Conservation (phyloP, 2,797 vertebrate genomes). For the Syndactyla subalaris region DNA sequence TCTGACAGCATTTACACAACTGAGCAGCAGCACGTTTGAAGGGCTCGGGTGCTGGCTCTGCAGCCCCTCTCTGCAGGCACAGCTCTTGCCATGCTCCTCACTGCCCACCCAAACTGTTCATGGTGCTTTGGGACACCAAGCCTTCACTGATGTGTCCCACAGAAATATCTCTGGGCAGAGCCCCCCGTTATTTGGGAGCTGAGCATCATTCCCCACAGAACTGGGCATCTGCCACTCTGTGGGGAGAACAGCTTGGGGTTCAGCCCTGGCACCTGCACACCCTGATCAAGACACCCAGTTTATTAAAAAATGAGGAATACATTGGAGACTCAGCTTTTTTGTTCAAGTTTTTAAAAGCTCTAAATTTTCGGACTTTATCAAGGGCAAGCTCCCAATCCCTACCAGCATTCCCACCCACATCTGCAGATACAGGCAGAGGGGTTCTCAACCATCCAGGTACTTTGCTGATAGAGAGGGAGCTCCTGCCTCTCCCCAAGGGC, state of each 20-base stretch:
- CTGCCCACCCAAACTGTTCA: not conserved
- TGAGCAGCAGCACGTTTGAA: rapidly evolving
- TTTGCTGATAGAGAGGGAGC: not conserved
- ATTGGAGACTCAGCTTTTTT: no score
- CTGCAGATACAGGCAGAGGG: rapidly evolving
- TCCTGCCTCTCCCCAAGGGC: not conserved
- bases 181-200: rapidly evolving
- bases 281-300: rapidly evolving
- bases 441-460: rapidly evolving
- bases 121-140: not conserved
- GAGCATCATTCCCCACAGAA: not conserved
- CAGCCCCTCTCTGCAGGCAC: rapidly evolving
- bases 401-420: rapidly evolving
- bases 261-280: not conserved
- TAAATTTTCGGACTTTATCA: rapidly evolving
- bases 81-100: not conserved
- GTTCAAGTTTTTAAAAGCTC: no score
- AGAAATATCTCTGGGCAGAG: not conserved
- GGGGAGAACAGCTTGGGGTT: rapidly evolving
- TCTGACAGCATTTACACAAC: rapidly evolving
- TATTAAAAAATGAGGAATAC: no score
- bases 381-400: not conserved
- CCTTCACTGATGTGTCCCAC: rapidly evolving
- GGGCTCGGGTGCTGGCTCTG: rapidly evolving
- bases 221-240: rapidly evolving